A percentile compares a stretch with the other conserved stretches of the same genome.
Evolutionary conservation across 2,888 invertebrate species (phyloP).

Genomic region (Xylophagus ater): DNA sequence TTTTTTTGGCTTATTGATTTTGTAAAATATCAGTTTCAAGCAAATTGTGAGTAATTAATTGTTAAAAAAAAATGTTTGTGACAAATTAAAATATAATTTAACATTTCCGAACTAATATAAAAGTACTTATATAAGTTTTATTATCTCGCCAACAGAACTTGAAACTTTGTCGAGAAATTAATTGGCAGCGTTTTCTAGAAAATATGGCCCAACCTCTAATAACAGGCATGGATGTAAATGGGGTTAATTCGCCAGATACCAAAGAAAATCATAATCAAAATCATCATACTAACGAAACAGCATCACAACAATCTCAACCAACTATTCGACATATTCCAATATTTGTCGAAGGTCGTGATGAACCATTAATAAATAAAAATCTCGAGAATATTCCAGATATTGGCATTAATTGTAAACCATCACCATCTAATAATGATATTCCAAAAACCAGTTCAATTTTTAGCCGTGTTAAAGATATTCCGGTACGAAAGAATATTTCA

Average conservation of each 20-base stretch:
- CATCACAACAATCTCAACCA: constrained; percentile 11
- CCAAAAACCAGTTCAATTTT: constrained; percentile 17
- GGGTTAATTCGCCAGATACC: constrained; percentile 7
- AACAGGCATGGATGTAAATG: constrained; percentile 10
- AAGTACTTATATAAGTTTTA: too few species aligned
- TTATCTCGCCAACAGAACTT: too few species aligned
- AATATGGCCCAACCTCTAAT: constrained; percentile 12
- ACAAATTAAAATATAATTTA: too few species aligned
- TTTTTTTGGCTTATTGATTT: too few species aligned
- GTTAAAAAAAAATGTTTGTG: too few species aligned
- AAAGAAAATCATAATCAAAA: constrained; percentile 5
- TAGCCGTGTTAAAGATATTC: constrained; percentile 19
- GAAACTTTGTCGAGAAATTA: too few species aligned
- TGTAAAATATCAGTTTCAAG: too few species aligned
- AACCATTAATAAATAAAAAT: constrained; percentile 55
- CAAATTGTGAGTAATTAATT: too few species aligned
- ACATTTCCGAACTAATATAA: too few species aligned
- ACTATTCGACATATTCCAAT: constrained; percentile 72
- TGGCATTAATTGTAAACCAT: constrained; percentile 21
- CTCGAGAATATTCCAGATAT: constrained; percentile 30
- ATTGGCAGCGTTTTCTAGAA: too few species aligned
- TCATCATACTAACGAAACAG: background rate
- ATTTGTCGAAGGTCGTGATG: constrained; percentile 67
- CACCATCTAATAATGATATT: constrained; percentile 11
- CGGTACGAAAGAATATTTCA: constrained; percentile 13